Base-by-base conservation (phyloP, 2,888 invertebrate species). In the Brassicogethes aeneus region DNA sequence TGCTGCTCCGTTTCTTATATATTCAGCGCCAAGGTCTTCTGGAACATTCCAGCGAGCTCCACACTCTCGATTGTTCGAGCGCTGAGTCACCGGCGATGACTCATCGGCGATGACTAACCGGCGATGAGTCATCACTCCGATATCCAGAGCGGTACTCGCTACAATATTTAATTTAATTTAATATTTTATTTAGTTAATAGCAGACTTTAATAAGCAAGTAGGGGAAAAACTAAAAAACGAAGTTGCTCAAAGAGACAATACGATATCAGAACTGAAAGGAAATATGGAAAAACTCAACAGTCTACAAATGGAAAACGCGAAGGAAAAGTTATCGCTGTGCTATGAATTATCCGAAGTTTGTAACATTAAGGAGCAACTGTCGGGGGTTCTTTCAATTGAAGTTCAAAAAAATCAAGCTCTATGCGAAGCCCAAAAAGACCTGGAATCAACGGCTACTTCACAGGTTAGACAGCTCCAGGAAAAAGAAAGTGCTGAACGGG, bases 131-230 rank as follows among this genome's bases (percentile, higher is more conserved):
- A n/a, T n/a, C n/a, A n/a, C n/a, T n/a, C n/a, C n/a, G n/a, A n/a
- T n/a, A n/a, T n/a, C n/a, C n/a, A n/a, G n/a, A n/a, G n/a, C n/a
- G n/a, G n/a, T n/a, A n/a, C n/a, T n/a, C n/a, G n/a, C n/a, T n/a
- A n/a, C n/a, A n/a, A 10, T 13, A 32, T 8, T 32, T 10, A 32
- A 32, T 10, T 10, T 10, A 13, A 10, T 32, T 32, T 32, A 12
- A 15, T 31, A 31, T 16, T 30, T 39, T 16, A 17, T 42, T 30
- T 43, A 66, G 64, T 46, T 64, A 36, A 59, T 65, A 35, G 65
- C 59, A 2, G 64, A 66, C 45, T 66, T 59, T 53, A 68, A 65
- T 44, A 64, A 64, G 47, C 54, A 64, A 47, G 31, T 66, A 16
- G 63, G 63, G 5, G 60, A 64, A 37, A 60, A 62, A 44, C 45